Percentiles rank a stretch among this genome's conserved stretches.
Evolutionary conservation across 2,888 invertebrate genomes (phyloP).

Genomic region (Congeria kusceri): DNA sequence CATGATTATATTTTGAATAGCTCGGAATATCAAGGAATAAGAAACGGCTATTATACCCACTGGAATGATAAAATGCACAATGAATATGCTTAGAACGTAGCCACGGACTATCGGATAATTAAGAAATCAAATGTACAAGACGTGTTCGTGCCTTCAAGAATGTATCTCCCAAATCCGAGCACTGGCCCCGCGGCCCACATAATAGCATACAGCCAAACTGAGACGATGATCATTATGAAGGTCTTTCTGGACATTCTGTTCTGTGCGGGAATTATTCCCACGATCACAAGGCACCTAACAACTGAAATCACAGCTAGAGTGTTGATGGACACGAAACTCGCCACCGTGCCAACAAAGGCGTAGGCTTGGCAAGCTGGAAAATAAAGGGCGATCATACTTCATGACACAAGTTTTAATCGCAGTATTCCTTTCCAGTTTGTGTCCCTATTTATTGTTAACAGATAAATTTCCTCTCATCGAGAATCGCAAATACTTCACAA

Average conservation of each 20-base stretch:
- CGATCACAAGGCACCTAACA: conserved; percentile 68
- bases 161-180: conserved; percentile 68
- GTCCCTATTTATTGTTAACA: no score
- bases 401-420: no score
- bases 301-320: conserved; percentile 68
- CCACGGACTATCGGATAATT: conserved; percentile 53
- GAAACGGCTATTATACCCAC: conserved; percentile 62
- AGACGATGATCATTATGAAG: conserved; percentile 16
- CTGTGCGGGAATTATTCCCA: conserved; percentile 25
- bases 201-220: conserved; percentile 68
- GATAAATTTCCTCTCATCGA: no score
- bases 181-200: conserved; percentile 65
- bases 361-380: conserved; percentile 69
- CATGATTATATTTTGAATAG: conserved; percentile 47
- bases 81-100: conserved; percentile 66
- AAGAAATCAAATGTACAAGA: conserved; percentile 75
- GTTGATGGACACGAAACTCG: conserved; percentile 72
- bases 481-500: no score
- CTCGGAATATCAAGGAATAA: conserved; percentile 61
- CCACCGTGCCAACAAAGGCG: conserved; percentile 61
- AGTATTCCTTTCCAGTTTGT: no score
- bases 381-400: no score
- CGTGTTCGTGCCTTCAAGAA: conserved; percentile 67
- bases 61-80: conserved; percentile 67
- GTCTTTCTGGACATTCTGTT: conserved; percentile 37